Conservation (phyloP, 2,888 invertebrate species). For the Nomada lathburiana region DNA sequence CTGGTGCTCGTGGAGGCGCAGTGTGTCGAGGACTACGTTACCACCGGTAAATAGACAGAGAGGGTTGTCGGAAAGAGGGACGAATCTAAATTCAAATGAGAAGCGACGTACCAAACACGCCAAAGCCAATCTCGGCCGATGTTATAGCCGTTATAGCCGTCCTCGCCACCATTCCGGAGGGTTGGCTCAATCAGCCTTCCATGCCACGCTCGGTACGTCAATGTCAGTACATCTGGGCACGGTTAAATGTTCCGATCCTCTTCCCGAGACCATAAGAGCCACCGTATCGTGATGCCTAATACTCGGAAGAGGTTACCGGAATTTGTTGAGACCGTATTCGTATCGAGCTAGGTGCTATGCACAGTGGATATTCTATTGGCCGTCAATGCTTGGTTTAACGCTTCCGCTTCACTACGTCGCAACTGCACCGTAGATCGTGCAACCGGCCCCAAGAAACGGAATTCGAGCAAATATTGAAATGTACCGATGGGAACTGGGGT, state of each 20-base stretch:
- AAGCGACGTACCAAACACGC: slow-evolving; percentile 75
- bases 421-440: not conserved
- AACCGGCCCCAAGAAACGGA: not conserved
- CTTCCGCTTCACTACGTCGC: not conserved
- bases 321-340: slow-evolving; percentile 55
- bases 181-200: slow-evolving; percentile 38
- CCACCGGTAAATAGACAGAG: slow-evolving; percentile 31
- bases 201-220: slow-evolving; percentile 68
- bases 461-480: slow-evolving; percentile 25
- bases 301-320: slow-evolving; percentile 49
- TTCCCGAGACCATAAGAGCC: slow-evolving; percentile 55
- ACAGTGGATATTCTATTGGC: slow-evolving; percentile 45
- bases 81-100: slow-evolving; percentile 83
- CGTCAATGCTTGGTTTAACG: slow-evolving; percentile 32
- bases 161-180: slow-evolving; percentile 59
- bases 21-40: slow-evolving; percentile 28
- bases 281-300: slow-evolving; percentile 17
- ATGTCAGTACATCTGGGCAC: slow-evolving; percentile 66
- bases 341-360: slow-evolving; percentile 41
- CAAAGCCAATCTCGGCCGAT: slow-evolving; percentile 77
- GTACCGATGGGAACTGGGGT: not conserved
- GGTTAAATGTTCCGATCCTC: slow-evolving; percentile 63
- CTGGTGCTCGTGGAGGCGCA: slow-evolving; percentile 22
- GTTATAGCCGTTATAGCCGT: slow-evolving; percentile 77
- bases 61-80: slow-evolving; percentile 56